phyloP scores from a whole-genome alignment of 2,888 invertebrate species.

The Frankliniella fusca region DNA sequence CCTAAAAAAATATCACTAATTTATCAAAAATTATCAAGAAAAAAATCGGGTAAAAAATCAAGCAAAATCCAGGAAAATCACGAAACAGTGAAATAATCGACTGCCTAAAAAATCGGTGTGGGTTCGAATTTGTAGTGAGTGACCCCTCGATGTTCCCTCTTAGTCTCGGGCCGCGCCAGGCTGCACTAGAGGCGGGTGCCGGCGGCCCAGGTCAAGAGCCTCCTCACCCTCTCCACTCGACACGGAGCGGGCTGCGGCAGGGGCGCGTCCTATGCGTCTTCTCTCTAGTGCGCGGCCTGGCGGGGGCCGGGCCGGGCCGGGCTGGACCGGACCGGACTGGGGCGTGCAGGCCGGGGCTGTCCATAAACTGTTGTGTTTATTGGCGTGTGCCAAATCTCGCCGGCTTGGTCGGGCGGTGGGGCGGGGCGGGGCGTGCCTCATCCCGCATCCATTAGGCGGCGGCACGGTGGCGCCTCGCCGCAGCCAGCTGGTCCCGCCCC shows the following conservation, averaged over 20 bases:
- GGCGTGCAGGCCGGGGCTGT: neutral
- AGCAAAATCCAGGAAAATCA: too few species aligned
- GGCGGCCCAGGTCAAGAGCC: neutral
- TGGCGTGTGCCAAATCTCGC: constrained; percentile 14
- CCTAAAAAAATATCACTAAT: too few species aligned
- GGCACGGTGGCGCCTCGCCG: neutral
- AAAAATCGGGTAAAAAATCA: too few species aligned
- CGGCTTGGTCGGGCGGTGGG: neutral
- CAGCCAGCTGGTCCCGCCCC: neutral
- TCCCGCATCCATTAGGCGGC: neutral
- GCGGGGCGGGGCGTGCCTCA: neutral
- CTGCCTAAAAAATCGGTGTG: too few species aligned
- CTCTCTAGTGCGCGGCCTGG: neutral
- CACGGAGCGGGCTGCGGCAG: too few species aligned
- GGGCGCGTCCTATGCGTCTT: too few species aligned
- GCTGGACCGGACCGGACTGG: neutral
- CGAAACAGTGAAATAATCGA: too few species aligned
- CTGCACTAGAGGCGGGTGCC: neutral
- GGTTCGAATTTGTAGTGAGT: too few species aligned
- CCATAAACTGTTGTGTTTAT: constrained; percentile 5
- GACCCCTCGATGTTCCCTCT: too few species aligned
- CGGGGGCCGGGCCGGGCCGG: neutral
- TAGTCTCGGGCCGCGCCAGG: too few species aligned
- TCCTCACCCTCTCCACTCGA: neutral
- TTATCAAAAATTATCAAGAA: too few species aligned